Evolutionary conservation across 2,888 invertebrate species (phyloP), one percentile per base, ranked within the genome.

Genomic region (Spilarctia lutea): DNA sequence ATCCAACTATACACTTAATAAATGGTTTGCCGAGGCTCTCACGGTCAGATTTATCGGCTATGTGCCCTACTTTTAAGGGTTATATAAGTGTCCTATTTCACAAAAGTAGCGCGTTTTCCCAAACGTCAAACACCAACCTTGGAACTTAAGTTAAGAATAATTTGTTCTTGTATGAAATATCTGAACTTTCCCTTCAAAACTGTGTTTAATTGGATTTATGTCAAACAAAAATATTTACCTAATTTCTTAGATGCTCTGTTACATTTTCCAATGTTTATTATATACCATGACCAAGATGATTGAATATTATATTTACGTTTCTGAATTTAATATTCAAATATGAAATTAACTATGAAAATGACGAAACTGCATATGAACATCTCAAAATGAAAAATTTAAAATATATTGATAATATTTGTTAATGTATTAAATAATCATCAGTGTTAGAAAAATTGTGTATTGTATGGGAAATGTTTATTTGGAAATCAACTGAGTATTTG

Each of bases 51-150:
- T 81, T 81, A 80, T 72, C 69, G 74, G 78, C 65, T 76, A 76
- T 75, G 74, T 77, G 79, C 65, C 75, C 79, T 69, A 85, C 72
- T 81, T 83, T 76, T 70, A 81, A 81, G 83, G 75, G 85, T 79
- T 76, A 76, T 71, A 65, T 73, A 65, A 75, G 72, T 78, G 75
- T 79, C 75, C 81, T 74, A 83, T 76, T 85, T 79, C 60, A 72
- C 45, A 63, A 60, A 76, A 76, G 69, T 83, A 63, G 74, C 67
- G 73, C 75, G 48, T 73, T 71, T 71, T 71, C 74, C 45, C 66
- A 48, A 75, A 75, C 73, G 48, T 76, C 42, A 45, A 71, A 71
- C 71, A 63, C 63, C 63, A 63, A 30, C 30, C 63, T 18, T 30
- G 63, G 63, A 63, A 30, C 63, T 68, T 63, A 42, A 63, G 20